phyloP scores from a whole-genome alignment of 2,797 vertebrate species.

The Sebastes minor region DNA sequence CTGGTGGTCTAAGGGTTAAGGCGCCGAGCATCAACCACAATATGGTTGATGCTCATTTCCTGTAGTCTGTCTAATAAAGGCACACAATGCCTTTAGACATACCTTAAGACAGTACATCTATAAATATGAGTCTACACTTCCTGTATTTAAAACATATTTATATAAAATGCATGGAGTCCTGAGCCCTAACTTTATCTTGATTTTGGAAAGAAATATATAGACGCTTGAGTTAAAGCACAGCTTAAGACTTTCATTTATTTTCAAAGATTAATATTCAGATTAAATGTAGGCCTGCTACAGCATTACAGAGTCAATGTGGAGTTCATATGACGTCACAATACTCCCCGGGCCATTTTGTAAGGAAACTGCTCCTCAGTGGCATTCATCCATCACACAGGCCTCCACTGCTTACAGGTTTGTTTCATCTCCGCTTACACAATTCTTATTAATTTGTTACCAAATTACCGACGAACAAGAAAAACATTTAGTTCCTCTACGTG shows the following conservation, averaged over 20 bases:
- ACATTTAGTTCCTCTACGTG: slow-evolving; percentile 1
- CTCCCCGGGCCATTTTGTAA: slow-evolving; percentile 8
- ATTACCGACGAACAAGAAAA: slow-evolving; percentile 14
- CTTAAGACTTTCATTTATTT: slow-evolving; percentile 1
- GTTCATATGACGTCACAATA: slow-evolving; percentile 29
- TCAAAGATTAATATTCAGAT: slow-evolving; percentile 19
- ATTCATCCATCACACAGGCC: slow-evolving; percentile 14
- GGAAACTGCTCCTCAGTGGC: slow-evolving; percentile 19
- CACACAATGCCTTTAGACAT: slow-evolving; percentile 27
- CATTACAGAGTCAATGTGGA: not conserved
- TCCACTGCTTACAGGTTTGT: not conserved
- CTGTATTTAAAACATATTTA: not conserved
- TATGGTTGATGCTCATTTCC: slow-evolving; percentile 45
- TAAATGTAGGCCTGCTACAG: not conserved
- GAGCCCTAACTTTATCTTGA: not conserved
- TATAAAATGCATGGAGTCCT: not conserved
- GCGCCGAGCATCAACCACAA: not conserved
- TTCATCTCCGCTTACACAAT: slow-evolving; percentile 31
- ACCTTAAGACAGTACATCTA: not conserved
- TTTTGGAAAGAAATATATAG: not conserved
- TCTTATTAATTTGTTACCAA: slow-evolving; percentile 23
- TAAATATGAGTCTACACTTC: slow-evolving; percentile 26
- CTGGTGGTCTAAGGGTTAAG: not conserved
- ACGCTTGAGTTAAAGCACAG: not conserved
- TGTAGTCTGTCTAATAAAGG: slow-evolving; percentile 33